Percentiles rank a stretch among this genome's conserved stretches.
Evolutionary conservation across 2,888 invertebrate species (phyloP).

Genomic region (Sminthurides aquaticus): DNA sequence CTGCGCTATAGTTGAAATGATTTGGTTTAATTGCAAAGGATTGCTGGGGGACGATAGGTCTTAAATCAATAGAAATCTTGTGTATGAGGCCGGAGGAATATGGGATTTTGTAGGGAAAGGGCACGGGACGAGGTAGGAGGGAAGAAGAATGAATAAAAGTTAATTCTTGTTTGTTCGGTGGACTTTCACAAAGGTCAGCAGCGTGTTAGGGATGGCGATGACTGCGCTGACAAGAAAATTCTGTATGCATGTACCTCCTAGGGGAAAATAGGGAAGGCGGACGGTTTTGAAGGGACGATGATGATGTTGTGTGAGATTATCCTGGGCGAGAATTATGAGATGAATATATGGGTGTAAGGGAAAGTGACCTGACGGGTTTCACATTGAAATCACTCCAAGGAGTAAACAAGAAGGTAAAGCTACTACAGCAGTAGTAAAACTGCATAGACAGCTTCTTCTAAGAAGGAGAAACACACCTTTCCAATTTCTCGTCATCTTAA

Average conservation of each 20-base stretch:
- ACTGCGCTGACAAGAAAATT: too few relatives aligned
- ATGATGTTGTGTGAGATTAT: too few relatives aligned
- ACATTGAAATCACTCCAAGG: not conserved
- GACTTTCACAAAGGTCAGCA: not conserved
- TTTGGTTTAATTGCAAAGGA: not conserved
- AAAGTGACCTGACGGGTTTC: slow-evolving; percentile 22
- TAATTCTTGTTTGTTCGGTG: not conserved
- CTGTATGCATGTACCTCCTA: too few relatives aligned
- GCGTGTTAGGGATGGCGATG: not conserved
- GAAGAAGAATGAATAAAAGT: not conserved
- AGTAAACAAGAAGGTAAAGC: not conserved
- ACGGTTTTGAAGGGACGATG: too few relatives aligned
- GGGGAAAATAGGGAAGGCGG: too few relatives aligned
- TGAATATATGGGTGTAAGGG: slow-evolving; percentile 9
- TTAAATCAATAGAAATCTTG: slow-evolving; percentile 7
- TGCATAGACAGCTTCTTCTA: not conserved
- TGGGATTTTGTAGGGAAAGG: not conserved
- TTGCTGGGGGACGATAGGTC: not conserved
- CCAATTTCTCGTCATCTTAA: not conserved
- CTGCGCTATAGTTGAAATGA: not conserved
- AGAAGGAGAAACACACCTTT: not conserved
- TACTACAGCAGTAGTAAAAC: not conserved
- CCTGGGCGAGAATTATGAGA: not conserved
- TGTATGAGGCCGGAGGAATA: slow-evolving; percentile 10
- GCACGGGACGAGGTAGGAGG: not conserved